Percentiles rank a stretch among this genome's conserved stretches.
Evolutionary conservation across 2,888 invertebrate species (phyloP).

Genomic region (Cheilosia soror): DNA sequence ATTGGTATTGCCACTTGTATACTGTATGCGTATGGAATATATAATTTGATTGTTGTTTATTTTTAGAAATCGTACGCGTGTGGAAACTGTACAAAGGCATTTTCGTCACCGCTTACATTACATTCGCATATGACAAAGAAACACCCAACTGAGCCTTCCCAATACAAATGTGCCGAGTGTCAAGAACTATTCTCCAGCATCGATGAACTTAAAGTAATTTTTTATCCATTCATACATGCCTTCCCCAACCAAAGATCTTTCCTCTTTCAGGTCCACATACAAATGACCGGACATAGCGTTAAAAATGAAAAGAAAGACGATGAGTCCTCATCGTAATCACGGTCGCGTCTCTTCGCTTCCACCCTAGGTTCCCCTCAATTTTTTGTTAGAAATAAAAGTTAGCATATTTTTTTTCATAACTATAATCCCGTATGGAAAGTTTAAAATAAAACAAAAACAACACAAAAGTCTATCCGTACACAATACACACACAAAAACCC

Average conservation of each 20-base stretch:
- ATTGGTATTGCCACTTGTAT: slow-evolving; percentile 78
- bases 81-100: slow-evolving; percentile 83
- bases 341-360: slow-evolving; percentile 10
- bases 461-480: slow-evolving; percentile 39
- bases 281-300: slow-evolving; percentile 66
- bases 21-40: neutral
- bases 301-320: slow-evolving; percentile 71
- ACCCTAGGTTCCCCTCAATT: slow-evolving; percentile 19
- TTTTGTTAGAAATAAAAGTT: slow-evolving; percentile 52
- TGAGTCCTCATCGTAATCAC: slow-evolving; percentile 69
- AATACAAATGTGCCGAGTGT: slow-evolving; percentile 85
- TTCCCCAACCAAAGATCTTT: neutral
- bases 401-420: slow-evolving; percentile 61
- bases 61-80: slow-evolving; percentile 80
- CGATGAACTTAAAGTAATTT: slow-evolving; percentile 85
- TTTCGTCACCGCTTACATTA: slow-evolving; percentile 81
- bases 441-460: slow-evolving; percentile 12
- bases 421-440: slow-evolving; percentile 46
- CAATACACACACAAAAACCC: slow-evolving; percentile 22
- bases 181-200: slow-evolving; percentile 86
- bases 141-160: slow-evolving; percentile 81
- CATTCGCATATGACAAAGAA: slow-evolving; percentile 82
- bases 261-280: slow-evolving; percentile 57
- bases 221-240: no score
- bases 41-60: slow-evolving; percentile 5